Percentiles rank a stretch among this genome's conserved stretches.
Evolutionary conservation across 2,888 invertebrate species (phyloP).

Genomic region (Cybosia mesomella): DNA sequence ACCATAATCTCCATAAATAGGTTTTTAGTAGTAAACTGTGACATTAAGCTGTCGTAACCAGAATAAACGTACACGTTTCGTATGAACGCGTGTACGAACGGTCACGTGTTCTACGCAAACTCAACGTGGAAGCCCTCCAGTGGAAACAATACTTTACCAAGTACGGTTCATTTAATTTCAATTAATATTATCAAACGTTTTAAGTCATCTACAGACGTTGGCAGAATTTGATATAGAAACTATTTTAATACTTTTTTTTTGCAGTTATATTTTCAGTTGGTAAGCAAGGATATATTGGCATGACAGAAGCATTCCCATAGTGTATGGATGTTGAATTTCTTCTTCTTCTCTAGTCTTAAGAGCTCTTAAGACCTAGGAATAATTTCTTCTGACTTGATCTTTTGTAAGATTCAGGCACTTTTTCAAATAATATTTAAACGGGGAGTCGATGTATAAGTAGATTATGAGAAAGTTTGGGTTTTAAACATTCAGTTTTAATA

Average conservation of each 20-base stretch:
- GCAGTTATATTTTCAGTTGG: not conserved
- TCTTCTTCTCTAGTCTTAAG: not conserved
- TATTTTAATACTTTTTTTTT: not conserved
- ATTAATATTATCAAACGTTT: slow-evolving; percentile 17
- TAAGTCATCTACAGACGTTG: slow-evolving; percentile 5
- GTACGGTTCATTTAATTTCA: slow-evolving; percentile 11
- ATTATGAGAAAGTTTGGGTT: slow-evolving; percentile 8
- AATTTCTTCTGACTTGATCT: not conserved
- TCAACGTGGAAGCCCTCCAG: slow-evolving; percentile 38
- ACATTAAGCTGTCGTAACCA: slow-evolving; percentile 9
- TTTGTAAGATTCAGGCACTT: slow-evolving; percentile 18
- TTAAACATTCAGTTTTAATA: slow-evolving; percentile 51
- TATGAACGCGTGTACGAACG: slow-evolving; percentile 23
- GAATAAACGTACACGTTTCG: slow-evolving; percentile 22
- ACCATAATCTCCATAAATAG: slow-evolving; percentile 17
- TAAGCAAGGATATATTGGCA: not conserved
- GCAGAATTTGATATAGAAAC: not conserved
- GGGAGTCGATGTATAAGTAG: not conserved
- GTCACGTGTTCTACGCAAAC: slow-evolving; percentile 31
- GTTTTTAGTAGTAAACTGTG: slow-evolving; percentile 22
- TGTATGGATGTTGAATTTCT: not conserved
- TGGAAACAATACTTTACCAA: slow-evolving; percentile 25
- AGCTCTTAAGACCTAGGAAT: not conserved
- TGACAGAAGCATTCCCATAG: not conserved
- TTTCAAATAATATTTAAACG: not conserved